phyloP scores from a whole-genome alignment of 1,140 invertebrate species.

The Eciton burchellii region DNA sequence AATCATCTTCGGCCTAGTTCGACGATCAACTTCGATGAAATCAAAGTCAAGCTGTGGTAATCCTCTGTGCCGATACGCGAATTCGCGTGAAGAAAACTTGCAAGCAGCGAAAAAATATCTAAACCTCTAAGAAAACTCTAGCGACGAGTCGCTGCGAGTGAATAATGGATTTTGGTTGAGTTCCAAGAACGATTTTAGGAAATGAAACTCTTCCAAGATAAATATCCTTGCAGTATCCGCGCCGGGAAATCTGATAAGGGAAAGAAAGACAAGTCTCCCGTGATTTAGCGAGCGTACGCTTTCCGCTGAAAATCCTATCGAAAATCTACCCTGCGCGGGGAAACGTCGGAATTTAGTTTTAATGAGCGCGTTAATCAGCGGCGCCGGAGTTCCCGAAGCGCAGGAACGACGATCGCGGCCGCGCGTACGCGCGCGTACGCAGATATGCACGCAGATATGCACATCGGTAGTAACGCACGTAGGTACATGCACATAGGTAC shows the following conservation, averaged over 20 bases:
- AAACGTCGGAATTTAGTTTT: constrained; percentile 3
- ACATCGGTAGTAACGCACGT: neutral
- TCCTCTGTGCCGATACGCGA: neutral
- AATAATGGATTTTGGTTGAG: constrained; percentile 41
- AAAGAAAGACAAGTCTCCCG: neutral
- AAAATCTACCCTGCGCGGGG: neutral
- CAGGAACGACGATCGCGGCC: neutral
- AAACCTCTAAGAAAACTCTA: constrained; percentile 13
- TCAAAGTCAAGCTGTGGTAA: neutral
- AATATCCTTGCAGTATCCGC: constrained; percentile 21
- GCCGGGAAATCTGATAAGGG: constrained; percentile 2
- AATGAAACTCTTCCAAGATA: constrained; percentile 45
- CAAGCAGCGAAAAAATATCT: neutral
- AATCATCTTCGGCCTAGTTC: constrained; percentile 6
- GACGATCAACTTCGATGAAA: constrained; percentile 6
- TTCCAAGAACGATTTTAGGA: constrained; percentile 54
- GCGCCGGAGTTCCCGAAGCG: constrained; percentile 3
- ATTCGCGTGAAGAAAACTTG: neutral
- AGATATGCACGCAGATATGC: neutral
- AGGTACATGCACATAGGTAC: constrained; percentile 8
- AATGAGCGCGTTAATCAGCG: neutral
- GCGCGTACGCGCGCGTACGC: neutral
- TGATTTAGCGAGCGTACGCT: constrained; percentile 11
- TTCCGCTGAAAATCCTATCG: neutral
- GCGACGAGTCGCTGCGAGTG: constrained; percentile 18